Base-by-base conservation (phyloP, 2,113 vertebrate species). In the Coregonus clupeaformis region DNA sequence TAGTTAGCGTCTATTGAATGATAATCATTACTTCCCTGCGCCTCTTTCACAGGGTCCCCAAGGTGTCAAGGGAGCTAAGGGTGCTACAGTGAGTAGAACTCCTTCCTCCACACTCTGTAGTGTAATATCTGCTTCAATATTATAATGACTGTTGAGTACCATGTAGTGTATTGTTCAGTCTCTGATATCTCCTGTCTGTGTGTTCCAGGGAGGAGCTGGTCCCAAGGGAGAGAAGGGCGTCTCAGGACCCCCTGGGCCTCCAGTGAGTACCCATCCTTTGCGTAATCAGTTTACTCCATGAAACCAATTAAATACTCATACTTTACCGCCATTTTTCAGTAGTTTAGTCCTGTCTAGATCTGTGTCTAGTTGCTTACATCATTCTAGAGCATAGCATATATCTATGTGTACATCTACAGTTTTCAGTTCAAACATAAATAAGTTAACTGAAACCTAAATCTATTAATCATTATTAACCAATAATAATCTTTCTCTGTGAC, bases 61-160 rank as follows among this genome's bases (percentile, higher is more conserved):
- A 25, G 97, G 98, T 91, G 96, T 96, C 36, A 99, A 99, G 94
- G 98, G 98, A 89, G 94, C 97, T 88, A 98, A 99, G 91, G 98
- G 97, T 47, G 98, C 98, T 18, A 91, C 94, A 36, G 98, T 99
- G 91, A 96, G 97, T 94, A 81, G 71, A 67, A 27, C 64, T 3
- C 6, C 57, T 24, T 24, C 1, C 3, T 24, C 25, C 5, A 75
- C 45, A 52, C 1, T 22, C 69, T 60, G 4, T 22, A 16, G 18
- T 18, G 14, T 0, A 16, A 18, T 12, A 11, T 22, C 66, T 68
- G 42, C 20, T 47, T 45, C 22, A 22, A 11, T 4, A 7, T 5
- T 67, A 29, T 22, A 32, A 22, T 60, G 14, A 0, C 3, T 60
- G 5, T 22, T 22, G 57, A 60, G n/a, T 60, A n/a, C 16, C 57